Base-by-base conservation (phyloP, 2,888 invertebrate genomes). In the Drosophila eohydei region DNA sequence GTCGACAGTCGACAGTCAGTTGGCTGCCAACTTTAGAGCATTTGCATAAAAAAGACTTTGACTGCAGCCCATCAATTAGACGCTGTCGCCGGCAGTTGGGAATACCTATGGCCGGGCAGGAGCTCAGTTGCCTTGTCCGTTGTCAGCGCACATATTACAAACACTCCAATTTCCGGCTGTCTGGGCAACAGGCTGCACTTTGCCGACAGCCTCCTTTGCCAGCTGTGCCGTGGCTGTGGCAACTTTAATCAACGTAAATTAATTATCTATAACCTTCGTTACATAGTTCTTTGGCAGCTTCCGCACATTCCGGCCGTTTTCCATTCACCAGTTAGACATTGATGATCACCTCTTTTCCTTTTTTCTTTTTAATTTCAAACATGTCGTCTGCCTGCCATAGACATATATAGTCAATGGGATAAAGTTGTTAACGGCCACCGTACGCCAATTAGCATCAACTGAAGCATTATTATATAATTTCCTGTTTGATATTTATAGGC, bases 201-300 rank as follows among this genome's bases (percentile, higher is more conserved):
- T 55, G 57, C 48, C 50, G 59, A 41, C 54, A 44, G 51, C 16
- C 52, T 54, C 30, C 46, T 62, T 48, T 38, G 52, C 43, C 38
- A 64, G 55, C 46, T 55, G 38, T 40, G 65, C 52, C 50, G 50
- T 46, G 58, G 56, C 55, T 80, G 78, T 75, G 78, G 69, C 80
- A 80, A 75, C 80, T 88, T 75, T 80, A 87, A 87, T 84, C 82
- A 85, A 82, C 72, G 85, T 79, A 80, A 85, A 88, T 87, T 84
- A 84, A 85, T 85, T 84, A 87, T 80, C 82, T 61, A 70, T 72
- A 69, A 70, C 58, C 81, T 70, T 61, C 62, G 48, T 67, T 56
- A 63, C 65, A 51, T 41, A 59, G 36, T 64, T 41, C 43, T 44
- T 46, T 50, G 32, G 21, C 43, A 46, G 40, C 65, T 70, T 63